A percentile compares a stretch with the other conserved stretches of the same genome.
phyloP scores from a whole-genome alignment of 1,140 invertebrate species.

The Cydia fagiglandana region DNA sequence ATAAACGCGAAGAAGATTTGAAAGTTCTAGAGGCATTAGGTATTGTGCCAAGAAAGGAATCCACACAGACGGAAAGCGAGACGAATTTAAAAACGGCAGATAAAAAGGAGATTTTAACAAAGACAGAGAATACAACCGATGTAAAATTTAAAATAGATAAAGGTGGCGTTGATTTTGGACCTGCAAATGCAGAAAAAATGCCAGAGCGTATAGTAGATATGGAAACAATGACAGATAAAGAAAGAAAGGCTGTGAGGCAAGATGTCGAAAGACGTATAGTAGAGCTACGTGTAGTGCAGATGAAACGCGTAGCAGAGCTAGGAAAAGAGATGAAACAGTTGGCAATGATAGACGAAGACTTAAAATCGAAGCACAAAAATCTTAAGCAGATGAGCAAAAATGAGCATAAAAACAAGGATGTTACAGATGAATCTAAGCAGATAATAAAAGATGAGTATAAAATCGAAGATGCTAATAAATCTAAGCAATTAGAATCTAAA shows the following conservation, averaged over 20 bases:
- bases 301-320: not conserved
- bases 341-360: not conserved
- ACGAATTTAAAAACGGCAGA: not conserved
- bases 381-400: too few relatives aligned
- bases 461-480: too few relatives aligned
- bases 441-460: too few relatives aligned
- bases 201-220: not conserved
- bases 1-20: not conserved
- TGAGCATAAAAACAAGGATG: too few relatives aligned
- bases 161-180: not conserved
- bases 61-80: not conserved
- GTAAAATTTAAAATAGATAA: not conserved
- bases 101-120: not conserved
- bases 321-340: not conserved
- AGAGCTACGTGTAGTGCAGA: not conserved
- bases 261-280: not conserved
- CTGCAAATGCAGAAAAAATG: not conserved
- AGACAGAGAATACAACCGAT: not conserved
- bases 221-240: not conserved
- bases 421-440: too few relatives aligned
- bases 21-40: not conserved
- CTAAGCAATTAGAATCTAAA: too few relatives aligned
- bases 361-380: not conserved
- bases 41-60: not conserved
- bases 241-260: not conserved